phyloP scores from a whole-genome alignment of 2,797 vertebrate genomes.

The Paguma larvata region DNA sequence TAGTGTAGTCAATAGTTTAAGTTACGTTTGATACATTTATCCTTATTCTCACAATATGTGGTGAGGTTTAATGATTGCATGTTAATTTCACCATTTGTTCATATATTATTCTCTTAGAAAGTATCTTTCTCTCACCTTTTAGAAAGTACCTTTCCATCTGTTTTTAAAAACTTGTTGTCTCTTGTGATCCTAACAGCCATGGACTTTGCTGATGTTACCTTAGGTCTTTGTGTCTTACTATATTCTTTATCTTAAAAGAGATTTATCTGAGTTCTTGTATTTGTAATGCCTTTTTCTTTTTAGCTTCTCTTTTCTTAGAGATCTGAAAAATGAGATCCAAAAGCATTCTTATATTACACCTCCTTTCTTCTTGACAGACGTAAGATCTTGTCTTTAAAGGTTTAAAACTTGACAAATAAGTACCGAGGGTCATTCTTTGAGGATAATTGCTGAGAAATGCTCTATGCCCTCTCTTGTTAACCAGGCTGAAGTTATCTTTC shows the following conservation, averaged over 20 bases:
- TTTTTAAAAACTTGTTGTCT: constrained; percentile 43
- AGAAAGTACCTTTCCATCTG: constrained; percentile 6
- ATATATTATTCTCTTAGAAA: constrained; percentile 55
- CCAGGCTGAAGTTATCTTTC: constrained; percentile 55
- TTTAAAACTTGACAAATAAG: constrained; percentile 75
- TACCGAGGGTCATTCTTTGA: constrained; percentile 67
- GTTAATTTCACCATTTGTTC: constrained; percentile 53
- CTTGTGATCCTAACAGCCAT: constrained; percentile 26
- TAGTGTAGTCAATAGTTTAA: neutral
- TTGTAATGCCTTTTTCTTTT: constrained; percentile 60
- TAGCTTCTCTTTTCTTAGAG: constrained; percentile 71
- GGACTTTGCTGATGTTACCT: constrained; percentile 20
- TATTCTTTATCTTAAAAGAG: constrained; percentile 62
- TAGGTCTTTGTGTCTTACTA: constrained; percentile 54
- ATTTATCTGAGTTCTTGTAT: constrained; percentile 63
- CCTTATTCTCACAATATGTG: neutral
- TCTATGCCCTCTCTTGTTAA: constrained; percentile 70
- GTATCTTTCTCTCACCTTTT: constrained; percentile 26
- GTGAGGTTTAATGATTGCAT: neutral
- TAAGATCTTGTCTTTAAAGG: constrained; percentile 78
- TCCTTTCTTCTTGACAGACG: constrained; percentile 71
- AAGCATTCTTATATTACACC: constrained; percentile 61
- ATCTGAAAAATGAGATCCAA: constrained; percentile 75
- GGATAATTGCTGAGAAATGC: constrained; percentile 78
- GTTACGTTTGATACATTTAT: constrained; percentile 57